Percentiles rank a stretch among this genome's conserved stretches.
These are phyloP conservation scores for Thysanoteuthis rhombus DNA, from an alignment of 2,888 invertebrate species.

Conservation along the genomic window DNA sequence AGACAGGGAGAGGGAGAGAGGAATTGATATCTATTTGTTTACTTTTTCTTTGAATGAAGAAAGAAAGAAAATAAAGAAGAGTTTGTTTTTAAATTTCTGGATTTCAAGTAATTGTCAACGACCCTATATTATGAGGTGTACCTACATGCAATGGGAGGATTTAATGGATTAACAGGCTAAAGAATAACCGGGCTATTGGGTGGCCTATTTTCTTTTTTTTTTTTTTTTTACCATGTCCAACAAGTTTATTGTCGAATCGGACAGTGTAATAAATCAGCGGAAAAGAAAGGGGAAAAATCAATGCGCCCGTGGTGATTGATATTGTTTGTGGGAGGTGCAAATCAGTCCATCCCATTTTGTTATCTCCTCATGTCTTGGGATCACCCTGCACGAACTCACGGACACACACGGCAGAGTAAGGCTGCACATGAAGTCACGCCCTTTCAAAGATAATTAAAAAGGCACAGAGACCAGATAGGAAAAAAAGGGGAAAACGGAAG, in stretches of 20 bases:
- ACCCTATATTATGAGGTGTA: background rate
- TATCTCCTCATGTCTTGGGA: background rate
- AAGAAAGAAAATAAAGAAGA: too few relatives aligned
- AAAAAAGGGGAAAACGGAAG: background rate
- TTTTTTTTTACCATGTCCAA: background rate
- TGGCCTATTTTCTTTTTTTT: too few relatives aligned
- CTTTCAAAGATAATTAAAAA: background rate
- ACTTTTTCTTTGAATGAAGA: too few relatives aligned
- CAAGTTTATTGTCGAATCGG: background rate
- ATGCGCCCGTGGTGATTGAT: background rate
- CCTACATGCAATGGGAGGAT: background rate
- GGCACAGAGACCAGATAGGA: too few relatives aligned
- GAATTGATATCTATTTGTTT: too few relatives aligned
- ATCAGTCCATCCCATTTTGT: background rate
- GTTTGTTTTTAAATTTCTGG: background rate
- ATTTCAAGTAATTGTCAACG: background rate
- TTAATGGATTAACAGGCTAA: too few relatives aligned
- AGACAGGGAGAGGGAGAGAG: too few relatives aligned
- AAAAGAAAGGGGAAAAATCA: background rate
- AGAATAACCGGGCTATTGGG: too few relatives aligned
- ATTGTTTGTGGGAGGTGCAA: background rate
- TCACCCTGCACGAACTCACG: background rate
- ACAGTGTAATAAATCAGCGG: background rate
- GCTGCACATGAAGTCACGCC: background rate
- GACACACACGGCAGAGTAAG: too few relatives aligned